Evolutionary conservation across 2,888 invertebrate species (phyloP).

Genomic region (Ctena decussata): DNA sequence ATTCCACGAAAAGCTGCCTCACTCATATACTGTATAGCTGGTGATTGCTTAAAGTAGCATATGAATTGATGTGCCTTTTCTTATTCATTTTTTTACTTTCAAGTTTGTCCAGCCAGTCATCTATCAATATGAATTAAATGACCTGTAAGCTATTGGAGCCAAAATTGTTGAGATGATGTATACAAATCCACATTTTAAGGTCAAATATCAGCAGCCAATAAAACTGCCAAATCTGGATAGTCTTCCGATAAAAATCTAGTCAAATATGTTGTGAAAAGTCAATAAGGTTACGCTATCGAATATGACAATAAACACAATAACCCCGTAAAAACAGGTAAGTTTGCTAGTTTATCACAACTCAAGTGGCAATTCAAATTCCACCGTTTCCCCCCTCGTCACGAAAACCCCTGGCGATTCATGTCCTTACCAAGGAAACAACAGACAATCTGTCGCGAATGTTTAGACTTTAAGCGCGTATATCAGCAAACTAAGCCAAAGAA

Average conservation of each 20-base stretch:
- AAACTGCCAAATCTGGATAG: neutral
- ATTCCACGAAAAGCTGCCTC: no score
- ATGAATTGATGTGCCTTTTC: no score
- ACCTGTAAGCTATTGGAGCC: no score
- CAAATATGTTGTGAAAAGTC: conserved; percentile 21
- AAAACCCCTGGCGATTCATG: neutral
- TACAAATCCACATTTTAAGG: neutral
- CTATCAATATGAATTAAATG: no score
- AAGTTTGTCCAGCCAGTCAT: no score
- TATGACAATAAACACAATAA: conserved; percentile 14
- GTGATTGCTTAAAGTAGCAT: no score
- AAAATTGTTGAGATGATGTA: no score
- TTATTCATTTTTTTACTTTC: no score
- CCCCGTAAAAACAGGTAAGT: neutral
- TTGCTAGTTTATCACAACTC: neutral
- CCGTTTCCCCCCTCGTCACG: neutral
- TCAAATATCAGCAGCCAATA: neutral
- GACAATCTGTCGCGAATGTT: conserved; percentile 2
- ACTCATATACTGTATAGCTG: no score
- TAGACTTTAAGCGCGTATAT: neutral
- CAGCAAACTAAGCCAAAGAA: neutral
- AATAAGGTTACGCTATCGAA: neutral
- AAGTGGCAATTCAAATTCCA: conserved; percentile 14
- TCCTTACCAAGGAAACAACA: conserved; percentile 1
- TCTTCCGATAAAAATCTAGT: conserved; percentile 25